Base-by-base conservation (phyloP, 1,140 invertebrate genomes). In the Drosophila simulans region DNA sequence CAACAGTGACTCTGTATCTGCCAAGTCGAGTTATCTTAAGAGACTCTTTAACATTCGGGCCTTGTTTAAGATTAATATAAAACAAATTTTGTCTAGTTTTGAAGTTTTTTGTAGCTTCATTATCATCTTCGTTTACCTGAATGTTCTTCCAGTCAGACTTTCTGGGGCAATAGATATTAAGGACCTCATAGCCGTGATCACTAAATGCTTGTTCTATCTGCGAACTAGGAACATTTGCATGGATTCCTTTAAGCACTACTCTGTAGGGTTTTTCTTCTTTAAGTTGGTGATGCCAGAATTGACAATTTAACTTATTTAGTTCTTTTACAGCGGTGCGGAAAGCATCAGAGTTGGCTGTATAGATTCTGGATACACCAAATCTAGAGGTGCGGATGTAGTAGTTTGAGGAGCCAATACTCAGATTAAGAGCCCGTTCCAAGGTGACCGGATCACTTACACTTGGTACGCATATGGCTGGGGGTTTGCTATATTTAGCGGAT, bases 281-380 rank as follows among this genome's bases (percentile, higher is more conserved):
- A 0, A 72, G 54, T 17, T 72, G 69, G 13, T 59, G 55, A 8
- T 66, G 55, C 49, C 55, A 55, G 39, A 53, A 72, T 45, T 48
- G 22, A 5, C 52, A 68, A 31, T 60, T 73, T 8, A 39, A 35
- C 7, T 37, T 25, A 11, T 17, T 66, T 15, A 66, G 17, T 27
- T 17, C 13, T 37, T 37, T 55, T 10, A 73, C 63, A 15, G 42
- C 15, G 17, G 13, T 13, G 0, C 70, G 57, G 2, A 73, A 68
- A 35, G 56, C 57, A 5, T 68, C 52, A 42, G 40, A 42, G 39
- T 60, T 62, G 11, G 45, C 31, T 17, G 56, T 55, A 22, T 60
- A 66, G 7, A 68, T 73, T 52, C 48, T 43, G 22, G 34, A 58
- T 5, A 64, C 54, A 37, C 49, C 55, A 35, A 60, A 56, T 15